These are phyloP conservation scores for Rallus limicola DNA, from an alignment of 2,113 vertebrate genomes.

Conservation along the genomic window DNA sequence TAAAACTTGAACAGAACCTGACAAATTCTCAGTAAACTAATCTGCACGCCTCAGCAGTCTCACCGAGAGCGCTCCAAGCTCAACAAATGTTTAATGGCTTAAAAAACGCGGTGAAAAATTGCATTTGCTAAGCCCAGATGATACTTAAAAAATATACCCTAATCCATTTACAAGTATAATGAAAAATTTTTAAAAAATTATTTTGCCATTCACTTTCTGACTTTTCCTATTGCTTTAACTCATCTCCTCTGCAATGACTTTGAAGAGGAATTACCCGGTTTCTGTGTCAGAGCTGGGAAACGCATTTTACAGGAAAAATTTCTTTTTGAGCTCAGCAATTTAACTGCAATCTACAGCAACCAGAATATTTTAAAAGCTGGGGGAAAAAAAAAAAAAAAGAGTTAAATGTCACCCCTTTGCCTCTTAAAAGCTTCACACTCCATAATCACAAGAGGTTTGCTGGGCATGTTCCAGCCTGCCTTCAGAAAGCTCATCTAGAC, in stretches of 20 bases:
- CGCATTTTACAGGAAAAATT: background rate
- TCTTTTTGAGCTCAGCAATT: background rate
- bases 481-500: background rate
- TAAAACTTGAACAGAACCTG: background rate
- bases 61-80: background rate
- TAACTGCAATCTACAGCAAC: constrained; percentile 1
- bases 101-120: background rate
- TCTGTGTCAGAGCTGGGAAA: background rate
- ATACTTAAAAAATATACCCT: background rate
- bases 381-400: background rate
- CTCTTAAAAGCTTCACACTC: background rate
- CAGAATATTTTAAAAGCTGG: background rate
- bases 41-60: background rate
- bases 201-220: background rate
- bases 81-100: background rate
- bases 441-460: background rate
- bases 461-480: background rate
- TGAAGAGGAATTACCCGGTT: constrained; percentile 24
- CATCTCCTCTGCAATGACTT: background rate
- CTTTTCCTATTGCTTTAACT: background rate
- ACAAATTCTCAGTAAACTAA: background rate
- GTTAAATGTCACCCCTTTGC: background rate
- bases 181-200: background rate
- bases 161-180: background rate
- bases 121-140: background rate